Evolutionary conservation across 2,113 vertebrate species (phyloP).

Genomic region (Ia io): DNA sequence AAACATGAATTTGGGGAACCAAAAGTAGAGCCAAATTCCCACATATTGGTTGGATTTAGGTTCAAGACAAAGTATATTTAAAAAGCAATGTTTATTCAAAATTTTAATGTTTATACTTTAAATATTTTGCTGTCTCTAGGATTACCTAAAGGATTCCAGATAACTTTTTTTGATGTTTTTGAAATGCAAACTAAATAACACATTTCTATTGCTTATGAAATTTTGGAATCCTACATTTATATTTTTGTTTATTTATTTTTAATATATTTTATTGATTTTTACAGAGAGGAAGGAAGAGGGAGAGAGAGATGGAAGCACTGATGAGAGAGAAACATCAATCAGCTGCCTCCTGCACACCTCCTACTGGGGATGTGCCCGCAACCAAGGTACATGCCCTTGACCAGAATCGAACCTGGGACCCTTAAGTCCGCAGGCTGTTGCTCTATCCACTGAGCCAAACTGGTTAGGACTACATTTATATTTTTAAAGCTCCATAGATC

Average conservation of each 20-base stretch:
- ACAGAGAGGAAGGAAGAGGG: too few relatives aligned
- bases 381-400: too few relatives aligned
- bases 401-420: too few relatives aligned
- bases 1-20: neutral
- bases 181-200: slow-evolving; percentile 48
- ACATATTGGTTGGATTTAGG: neutral
- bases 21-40: neutral
- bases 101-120: slow-evolving; percentile 22
- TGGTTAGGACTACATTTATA: slow-evolving; percentile 2
- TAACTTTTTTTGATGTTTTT: slow-evolving; percentile 58
- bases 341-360: too few relatives aligned
- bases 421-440: too few relatives aligned
- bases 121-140: slow-evolving; percentile 11
- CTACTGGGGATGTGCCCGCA: too few relatives aligned
- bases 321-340: too few relatives aligned
- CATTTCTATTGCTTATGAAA: slow-evolving; percentile 68
- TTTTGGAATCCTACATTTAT: slow-evolving; percentile 53
- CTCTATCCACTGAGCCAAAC: too few relatives aligned
- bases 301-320: too few relatives aligned
- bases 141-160: slow-evolving; percentile 29
- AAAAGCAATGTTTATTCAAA: slow-evolving; percentile 39
- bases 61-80: slow-evolving; percentile 9
- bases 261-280: too few relatives aligned
- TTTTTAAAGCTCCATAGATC: slow-evolving; percentile 45
- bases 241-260: neutral